Base-by-base conservation (phyloP, 2,888 invertebrate genomes). In the Stenotaenia linearis region DNA sequence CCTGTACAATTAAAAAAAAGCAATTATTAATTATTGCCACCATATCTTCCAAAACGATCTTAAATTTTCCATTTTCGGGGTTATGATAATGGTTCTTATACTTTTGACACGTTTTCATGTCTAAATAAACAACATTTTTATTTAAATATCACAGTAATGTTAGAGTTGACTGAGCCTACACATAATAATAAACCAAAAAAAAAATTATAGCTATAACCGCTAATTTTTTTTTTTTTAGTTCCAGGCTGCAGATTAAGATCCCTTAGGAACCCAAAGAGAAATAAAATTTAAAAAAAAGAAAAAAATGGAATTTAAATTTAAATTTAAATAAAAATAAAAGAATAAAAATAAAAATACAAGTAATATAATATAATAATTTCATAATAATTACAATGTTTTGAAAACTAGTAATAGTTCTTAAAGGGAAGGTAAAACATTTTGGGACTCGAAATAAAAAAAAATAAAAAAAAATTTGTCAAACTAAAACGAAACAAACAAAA, bases 141-240 rank as follows among this genome's bases (percentile, higher is more conserved):
- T 50, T 50, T 25, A 30, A 78, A 78, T 78, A 78, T 78, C 78
- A 78, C 78, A 78, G 78, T 78, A 78, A 78, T 50, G 30, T 78
- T 50, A 50, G 78, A 78, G 40, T 50, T 40, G 23, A 32, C 32
- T 74, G 30, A 74, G 75, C 32, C 75, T 74, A 74, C 50, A 18
- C 18, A n/a, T 18, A 50, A 50, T 50, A n/a, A 1, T 21, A 50
- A 50, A n/a, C 45, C 10, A 45, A 50, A 18, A 50, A 50, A 45
- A 18, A 18, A 18, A 18, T n/a, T 45, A 9, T 50, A 50, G 50
- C 50, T 50, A 50, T 50, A 50, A 50, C 18, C 5, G 50, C 50
- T 50, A 18, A 50, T 7, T 6, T 40, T 45, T 50, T 50, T 50
- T 50, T 21, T 50, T 50, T 50, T 50, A 18, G 7, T n/a, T 50